A percentile compares a stretch with the other conserved stretches of the same genome.
phyloP scores from a whole-genome alignment of 2,888 invertebrate species.

The Watsonalla binaria region DNA sequence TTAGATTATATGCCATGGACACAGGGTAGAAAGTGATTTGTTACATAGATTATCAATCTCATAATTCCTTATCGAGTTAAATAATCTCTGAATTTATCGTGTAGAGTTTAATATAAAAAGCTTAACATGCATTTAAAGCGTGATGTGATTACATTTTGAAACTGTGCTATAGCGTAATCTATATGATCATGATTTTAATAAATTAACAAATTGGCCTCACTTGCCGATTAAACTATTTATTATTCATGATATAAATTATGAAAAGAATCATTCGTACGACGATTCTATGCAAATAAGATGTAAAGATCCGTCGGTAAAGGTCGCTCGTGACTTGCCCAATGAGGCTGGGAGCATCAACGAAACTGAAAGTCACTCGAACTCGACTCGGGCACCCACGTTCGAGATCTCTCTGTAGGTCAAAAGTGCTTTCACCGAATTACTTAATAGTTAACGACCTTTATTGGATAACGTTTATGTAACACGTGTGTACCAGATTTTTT shows the following conservation, averaged over 20 bases:
- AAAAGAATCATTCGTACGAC: slow-evolving; percentile 9
- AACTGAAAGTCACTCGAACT: slow-evolving; percentile 52
- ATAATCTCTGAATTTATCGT: no score
- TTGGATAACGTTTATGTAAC: slow-evolving; percentile 29
- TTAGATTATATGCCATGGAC: not conserved
- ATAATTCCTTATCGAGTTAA: no score
- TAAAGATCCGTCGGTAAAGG: slow-evolving; percentile 38
- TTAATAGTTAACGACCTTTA: slow-evolving; percentile 50
- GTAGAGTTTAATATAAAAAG: no score
- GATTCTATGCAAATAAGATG: slow-evolving; percentile 22
- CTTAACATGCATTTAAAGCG: no score
- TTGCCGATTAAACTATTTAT: no score
- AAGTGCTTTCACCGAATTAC: slow-evolving; percentile 60
- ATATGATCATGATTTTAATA: no score
- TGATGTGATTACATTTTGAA: no score
- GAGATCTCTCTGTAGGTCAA: slow-evolving; percentile 44
- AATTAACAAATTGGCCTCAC: no score
- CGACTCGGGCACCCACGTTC: slow-evolving; percentile 28
- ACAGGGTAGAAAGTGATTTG: not conserved
- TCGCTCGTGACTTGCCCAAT: slow-evolving; percentile 43
- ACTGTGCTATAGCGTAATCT: no score
- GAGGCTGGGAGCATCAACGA: slow-evolving; percentile 24
- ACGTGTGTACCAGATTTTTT: slow-evolving; percentile 3
- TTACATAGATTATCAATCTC: no score
- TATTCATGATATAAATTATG: not conserved